phyloP scores from a whole-genome alignment of 2,888 invertebrate genomes.

The Melangyna quadrimaculata region DNA sequence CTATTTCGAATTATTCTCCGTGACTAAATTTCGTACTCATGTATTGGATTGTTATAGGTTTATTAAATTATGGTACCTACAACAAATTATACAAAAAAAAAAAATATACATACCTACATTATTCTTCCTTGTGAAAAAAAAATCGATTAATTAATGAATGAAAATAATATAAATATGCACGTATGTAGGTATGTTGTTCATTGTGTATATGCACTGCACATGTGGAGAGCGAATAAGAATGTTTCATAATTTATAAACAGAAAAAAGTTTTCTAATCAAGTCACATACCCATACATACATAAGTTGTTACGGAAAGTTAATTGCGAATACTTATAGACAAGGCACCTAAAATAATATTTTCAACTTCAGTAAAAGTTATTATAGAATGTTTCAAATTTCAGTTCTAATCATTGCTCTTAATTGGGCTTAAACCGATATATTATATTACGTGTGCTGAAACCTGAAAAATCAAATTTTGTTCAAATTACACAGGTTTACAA shows the following conservation, averaged over 20 bases:
- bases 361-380: background rate
- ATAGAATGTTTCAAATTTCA: too few species aligned
- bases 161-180: background rate
- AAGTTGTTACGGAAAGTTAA: background rate
- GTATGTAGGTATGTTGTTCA: too few species aligned
- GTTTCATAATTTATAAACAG: background rate
- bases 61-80: background rate
- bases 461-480: too few species aligned
- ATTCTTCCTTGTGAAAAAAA: background rate
- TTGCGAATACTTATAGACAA: too few species aligned
- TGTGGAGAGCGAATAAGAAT: background rate
- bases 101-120: too few species aligned
- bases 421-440: too few species aligned
- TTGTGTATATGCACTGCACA: too few species aligned
- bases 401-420: too few species aligned
- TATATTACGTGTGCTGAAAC: too few species aligned
- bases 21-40: constrained; percentile 6
- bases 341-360: background rate
- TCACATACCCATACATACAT: background rate
- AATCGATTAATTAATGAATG: constrained; percentile 15
- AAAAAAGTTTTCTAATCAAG: background rate
- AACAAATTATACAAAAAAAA: background rate
- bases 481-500: too few species aligned
- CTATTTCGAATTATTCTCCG: background rate
- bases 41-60: constrained; percentile 7